Evolutionary conservation across 2,113 vertebrate genomes (phyloP).

Genomic region (Scartelaos histophorus): DNA sequence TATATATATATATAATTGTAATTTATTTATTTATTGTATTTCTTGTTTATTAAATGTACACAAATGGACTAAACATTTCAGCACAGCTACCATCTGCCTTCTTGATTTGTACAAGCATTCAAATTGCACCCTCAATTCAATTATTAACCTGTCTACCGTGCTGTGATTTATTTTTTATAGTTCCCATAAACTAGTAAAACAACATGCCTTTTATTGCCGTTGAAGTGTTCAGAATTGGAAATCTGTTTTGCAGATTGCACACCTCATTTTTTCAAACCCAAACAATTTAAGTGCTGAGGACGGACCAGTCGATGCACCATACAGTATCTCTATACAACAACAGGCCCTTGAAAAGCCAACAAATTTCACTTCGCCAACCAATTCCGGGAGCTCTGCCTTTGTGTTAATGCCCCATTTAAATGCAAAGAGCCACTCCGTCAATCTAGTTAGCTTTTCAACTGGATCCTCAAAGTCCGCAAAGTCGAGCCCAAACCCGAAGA

Average conservation of each 20-base stretch:
- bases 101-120: too few species aligned
- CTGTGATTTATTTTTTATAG: too few species aligned
- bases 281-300: background rate
- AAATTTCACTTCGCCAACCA: slow-evolving; percentile 37
- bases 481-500: slow-evolving; percentile 18
- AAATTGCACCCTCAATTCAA: too few species aligned
- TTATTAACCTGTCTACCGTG: too few species aligned
- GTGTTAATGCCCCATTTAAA: slow-evolving; percentile 75
- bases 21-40: too few species aligned
- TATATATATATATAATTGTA: too few species aligned
- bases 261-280: background rate
- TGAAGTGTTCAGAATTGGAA: too few species aligned
- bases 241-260: background rate
- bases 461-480: slow-evolving; percentile 57
- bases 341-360: slow-evolving; percentile 30
- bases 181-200: too few species aligned
- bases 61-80: too few species aligned
- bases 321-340: slow-evolving; percentile 22
- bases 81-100: too few species aligned
- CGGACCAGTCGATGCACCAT: background rate
- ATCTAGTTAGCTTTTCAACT: slow-evolving; percentile 48
- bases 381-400: slow-evolving; percentile 45
- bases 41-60: too few species aligned
- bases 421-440: slow-evolving; percentile 68
- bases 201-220: too few species aligned